Percentiles rank a stretch among this genome's conserved stretches.
Conservation (phyloP, 1,140 invertebrate species). For the Oreohelix idahoensis region DNA sequence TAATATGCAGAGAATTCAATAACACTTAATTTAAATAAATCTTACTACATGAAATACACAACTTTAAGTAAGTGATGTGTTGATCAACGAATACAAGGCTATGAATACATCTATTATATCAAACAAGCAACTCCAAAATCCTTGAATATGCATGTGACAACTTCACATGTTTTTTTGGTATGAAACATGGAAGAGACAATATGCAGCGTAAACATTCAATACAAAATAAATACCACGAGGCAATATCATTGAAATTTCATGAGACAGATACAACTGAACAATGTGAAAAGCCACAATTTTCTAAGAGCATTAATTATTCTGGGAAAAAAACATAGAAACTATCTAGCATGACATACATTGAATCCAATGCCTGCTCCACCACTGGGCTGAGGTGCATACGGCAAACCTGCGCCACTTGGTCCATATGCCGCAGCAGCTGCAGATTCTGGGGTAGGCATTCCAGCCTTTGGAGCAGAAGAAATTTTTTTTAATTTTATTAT, state of each 20-base stretch:
- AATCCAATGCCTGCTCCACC: constrained; percentile 32
- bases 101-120: too few species aligned
- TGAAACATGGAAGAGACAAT: neutral
- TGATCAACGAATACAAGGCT: too few species aligned
- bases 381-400: constrained; percentile 51
- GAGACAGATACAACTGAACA: neutral
- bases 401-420: constrained; percentile 47
- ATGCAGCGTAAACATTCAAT: neutral
- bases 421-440: constrained; percentile 59
- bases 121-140: too few species aligned
- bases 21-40: too few species aligned
- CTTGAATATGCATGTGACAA: too few species aligned
- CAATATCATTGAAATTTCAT: neutral
- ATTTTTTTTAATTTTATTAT: too few species aligned
- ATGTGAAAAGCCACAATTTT: neutral
- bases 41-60: too few species aligned
- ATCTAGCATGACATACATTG: constrained; percentile 26
- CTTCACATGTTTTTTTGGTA: too few species aligned
- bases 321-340: neutral
- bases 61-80: too few species aligned
- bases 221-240: neutral
- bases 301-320: neutral
- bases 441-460: constrained; percentile 60
- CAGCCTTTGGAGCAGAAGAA: constrained; percentile 46
- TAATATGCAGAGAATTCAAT: too few species aligned